phyloP scores from a whole-genome alignment of 2,113 vertebrate species.

The Psittacara wagleri region DNA sequence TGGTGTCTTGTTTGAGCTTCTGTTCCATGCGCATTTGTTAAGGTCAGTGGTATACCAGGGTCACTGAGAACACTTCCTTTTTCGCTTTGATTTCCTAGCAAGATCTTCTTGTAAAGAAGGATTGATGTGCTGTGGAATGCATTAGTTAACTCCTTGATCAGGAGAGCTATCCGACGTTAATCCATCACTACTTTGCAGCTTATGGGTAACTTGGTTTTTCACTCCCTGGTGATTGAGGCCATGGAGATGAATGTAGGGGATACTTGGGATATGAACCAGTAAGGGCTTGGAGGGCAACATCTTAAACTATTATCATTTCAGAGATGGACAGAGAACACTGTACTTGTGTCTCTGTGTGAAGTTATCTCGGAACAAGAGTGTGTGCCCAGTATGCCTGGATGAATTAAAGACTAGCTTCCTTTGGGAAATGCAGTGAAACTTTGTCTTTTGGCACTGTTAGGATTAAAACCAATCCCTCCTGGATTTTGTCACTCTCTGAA shows the following conservation, averaged over 20 bases:
- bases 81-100: neutral
- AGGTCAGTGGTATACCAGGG: neutral
- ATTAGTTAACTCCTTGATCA: neutral
- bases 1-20: neutral
- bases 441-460: neutral
- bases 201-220: neutral
- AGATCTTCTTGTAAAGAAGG: neutral
- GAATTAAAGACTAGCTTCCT: neutral
- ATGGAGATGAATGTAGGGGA: neutral
- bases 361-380: neutral
- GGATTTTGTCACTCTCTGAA: neutral
- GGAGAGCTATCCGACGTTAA: neutral
- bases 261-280: neutral
- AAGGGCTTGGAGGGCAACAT: neutral
- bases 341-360: neutral
- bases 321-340: neutral
- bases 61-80: neutral
- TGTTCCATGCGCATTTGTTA: neutral
- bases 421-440: neutral
- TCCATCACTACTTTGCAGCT: constrained; percentile 27
- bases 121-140: neutral
- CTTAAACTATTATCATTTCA: neutral
- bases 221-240: neutral
- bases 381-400: neutral
- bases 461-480: neutral